Evolutionary conservation across 2,113 vertebrate species (phyloP).

Genomic region (Condylura cristata): DNA sequence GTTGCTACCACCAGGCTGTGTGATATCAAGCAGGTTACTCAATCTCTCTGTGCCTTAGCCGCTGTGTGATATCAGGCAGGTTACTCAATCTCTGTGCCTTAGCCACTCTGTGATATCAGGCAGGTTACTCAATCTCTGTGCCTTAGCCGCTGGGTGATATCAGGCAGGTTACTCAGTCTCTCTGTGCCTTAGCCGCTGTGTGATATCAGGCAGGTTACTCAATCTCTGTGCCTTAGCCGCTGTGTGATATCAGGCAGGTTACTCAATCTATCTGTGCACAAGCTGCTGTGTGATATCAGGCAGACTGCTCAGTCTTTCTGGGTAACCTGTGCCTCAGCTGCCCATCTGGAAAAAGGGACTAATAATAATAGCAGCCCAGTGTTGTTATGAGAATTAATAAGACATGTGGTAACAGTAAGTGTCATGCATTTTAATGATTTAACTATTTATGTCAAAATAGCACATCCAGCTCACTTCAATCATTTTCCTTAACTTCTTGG

Average conservation of each 20-base stretch:
- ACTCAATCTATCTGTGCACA: background rate
- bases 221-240: background rate
- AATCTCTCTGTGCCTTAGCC: background rate
- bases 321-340: background rate
- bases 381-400: background rate
- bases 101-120: background rate
- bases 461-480: background rate
- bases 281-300: background rate
- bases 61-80: background rate
- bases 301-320: background rate
- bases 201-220: background rate
- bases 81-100: background rate
- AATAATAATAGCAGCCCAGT: background rate
- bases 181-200: background rate
- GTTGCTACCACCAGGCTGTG: background rate
- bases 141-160: background rate
- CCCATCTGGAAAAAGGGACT: background rate
- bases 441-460: background rate
- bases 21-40: background rate
- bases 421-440: background rate
- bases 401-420: too few species aligned
- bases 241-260: background rate
- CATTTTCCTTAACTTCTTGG: background rate
- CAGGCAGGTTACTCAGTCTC: background rate
- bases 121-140: background rate